Evolutionary conservation across 2,797 vertebrate genomes (phyloP), one percentile per base, ranked within the genome.

Genomic region (Orientallactaga sibirica): DNA sequence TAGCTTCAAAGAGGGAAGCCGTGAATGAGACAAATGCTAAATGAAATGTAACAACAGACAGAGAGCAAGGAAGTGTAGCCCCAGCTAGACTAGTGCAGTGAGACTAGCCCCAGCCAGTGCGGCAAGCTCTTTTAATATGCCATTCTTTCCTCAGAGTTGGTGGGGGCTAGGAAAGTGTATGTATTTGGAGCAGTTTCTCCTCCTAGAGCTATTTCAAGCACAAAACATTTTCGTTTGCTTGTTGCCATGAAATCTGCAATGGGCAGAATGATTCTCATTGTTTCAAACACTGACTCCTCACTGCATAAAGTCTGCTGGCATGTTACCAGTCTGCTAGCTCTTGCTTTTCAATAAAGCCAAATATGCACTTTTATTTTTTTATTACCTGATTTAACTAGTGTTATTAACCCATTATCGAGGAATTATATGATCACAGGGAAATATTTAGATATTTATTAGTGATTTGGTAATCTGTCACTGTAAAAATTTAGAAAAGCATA

Each of bases 161-260:
- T 83, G 90, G 94, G 92, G 89, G 73, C 75, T 64, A 82, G 92
- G 92, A 90, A 95, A 91, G 88, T 75, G 55, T 94, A 94, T 94
- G 84, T 22, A 86, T 96, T 96, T 94, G 64, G 81, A 76, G 19
- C 87, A 94, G 64, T 96, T 89, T 92, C 66, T 91, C 64, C 89
- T 81, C 85, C 58, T 78, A 73, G 84, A 92, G 66, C 82, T 96
- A 88, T 93, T 96, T 95, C 96, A 86, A 95, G 75, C 64, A 15
- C 78, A 82, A 81, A 88, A 77, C 84, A 86, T 98, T 97, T 97
- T 95, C 61, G 96, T 98, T 98, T 81, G 33, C 78, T 91, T 79
- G 71, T 91, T 93, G 41, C 91, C 33, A 33, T 94, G 78, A 92
- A 91, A 82, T 85, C 82, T 91, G 73, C 61, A 43, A 67, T 58